Conservation (phyloP, 1,140 invertebrate species). For the Vanessa tameamea region DNA sequence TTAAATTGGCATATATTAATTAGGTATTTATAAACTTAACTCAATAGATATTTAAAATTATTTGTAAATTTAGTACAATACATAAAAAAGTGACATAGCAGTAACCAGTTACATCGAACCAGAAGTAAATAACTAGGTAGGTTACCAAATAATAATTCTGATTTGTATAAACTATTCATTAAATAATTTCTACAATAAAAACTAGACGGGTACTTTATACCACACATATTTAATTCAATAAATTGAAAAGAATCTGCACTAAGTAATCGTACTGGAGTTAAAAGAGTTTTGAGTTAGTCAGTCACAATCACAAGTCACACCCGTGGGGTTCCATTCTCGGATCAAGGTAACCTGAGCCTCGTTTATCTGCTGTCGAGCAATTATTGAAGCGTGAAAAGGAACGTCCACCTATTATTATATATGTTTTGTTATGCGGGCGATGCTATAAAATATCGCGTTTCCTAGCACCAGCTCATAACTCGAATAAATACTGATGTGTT, state of each 20-base stretch:
- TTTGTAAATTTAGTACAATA: too few species aligned
- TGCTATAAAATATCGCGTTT: conserved; percentile 78
- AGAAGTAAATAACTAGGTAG: too few species aligned
- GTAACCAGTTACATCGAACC: too few species aligned
- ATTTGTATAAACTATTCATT: background rate
- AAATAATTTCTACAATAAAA: conserved; percentile 14
- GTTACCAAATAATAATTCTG: background rate
- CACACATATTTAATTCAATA: background rate
- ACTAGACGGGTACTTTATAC: background rate
- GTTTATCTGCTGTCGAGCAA: conserved; percentile 79
- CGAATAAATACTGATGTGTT: conserved; percentile 28
- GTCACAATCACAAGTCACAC: conserved; percentile 53
- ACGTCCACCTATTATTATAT: conserved; percentile 78
- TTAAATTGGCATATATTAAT: too few species aligned
- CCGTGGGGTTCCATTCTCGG: conserved; percentile 57
- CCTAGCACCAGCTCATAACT: conserved; percentile 52
- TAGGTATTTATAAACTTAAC: too few species aligned
- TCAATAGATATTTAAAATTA: too few species aligned
- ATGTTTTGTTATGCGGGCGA: conserved; percentile 78
- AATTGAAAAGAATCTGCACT: conserved; percentile 32
- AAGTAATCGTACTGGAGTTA: conserved; percentile 39
- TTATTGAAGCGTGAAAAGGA: conserved; percentile 81
- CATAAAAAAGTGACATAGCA: too few species aligned
- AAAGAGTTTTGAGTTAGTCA: conserved; percentile 67
- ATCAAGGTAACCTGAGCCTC: conserved; percentile 66